A percentile compares a stretch with the other conserved stretches of the same genome.
These are phyloP conservation scores for Entosphenus tridentatus DNA, from an alignment of 2,113 vertebrate species.

Conservation along the genomic window DNA sequence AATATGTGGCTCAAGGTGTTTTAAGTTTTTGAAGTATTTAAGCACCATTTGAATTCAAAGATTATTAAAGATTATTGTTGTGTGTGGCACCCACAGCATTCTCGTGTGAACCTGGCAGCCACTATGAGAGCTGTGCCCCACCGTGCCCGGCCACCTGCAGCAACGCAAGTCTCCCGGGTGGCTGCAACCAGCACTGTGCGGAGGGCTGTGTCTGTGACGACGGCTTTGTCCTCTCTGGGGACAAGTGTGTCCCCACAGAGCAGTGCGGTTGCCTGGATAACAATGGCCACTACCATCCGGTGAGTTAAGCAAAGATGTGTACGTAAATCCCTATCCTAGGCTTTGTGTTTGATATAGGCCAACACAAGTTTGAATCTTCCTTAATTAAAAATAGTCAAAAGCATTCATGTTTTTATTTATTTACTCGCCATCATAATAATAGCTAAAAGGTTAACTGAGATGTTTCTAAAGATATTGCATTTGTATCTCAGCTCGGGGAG, in stretches of 20 bases:
- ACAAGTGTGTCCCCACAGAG: conserved; percentile 18
- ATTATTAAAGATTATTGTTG: too few species aligned
- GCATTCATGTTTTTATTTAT: too few species aligned
- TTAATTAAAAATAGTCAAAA: background rate
- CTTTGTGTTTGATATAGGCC: background rate
- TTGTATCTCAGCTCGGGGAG: conserved; percentile 26
- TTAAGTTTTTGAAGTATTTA: too few species aligned
- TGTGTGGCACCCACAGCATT: too few species aligned
- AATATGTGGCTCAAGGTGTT: too few species aligned
- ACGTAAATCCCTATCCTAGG: background rate
- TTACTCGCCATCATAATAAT: too few species aligned
- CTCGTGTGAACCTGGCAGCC: conserved; percentile 13
- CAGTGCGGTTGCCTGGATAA: conserved; percentile 25
- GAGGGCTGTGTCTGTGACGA: conserved; percentile 27
- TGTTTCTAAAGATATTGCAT: background rate
- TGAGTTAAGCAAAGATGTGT: conserved; percentile 14
- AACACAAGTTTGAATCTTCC: background rate
- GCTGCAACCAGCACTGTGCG: conserved; percentile 16
- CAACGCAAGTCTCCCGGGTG: conserved; percentile 1
- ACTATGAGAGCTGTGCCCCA: conserved; percentile 19
- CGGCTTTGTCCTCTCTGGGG: conserved; percentile 22
- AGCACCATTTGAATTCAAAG: too few species aligned
- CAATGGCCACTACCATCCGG: conserved; percentile 31
- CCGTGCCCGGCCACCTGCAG: conserved; percentile 19
- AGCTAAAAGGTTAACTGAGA: too few species aligned